Evolutionary conservation across 2,113 vertebrate genomes (phyloP).

Genomic region (Perognathus longimembris): DNA sequence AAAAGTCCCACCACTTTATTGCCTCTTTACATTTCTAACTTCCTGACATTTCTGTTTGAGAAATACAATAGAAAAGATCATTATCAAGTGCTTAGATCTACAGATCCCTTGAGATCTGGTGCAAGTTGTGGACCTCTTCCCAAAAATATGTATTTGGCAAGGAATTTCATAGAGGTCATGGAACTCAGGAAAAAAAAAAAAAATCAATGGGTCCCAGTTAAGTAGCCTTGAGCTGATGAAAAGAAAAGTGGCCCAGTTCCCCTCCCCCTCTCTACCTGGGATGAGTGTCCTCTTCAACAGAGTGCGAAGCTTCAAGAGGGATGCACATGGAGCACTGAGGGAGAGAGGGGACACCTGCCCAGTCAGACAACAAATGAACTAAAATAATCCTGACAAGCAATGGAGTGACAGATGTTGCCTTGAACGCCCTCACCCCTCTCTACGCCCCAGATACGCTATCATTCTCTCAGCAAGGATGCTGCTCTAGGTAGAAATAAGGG

Average conservation of each 20-base stretch:
- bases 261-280: conserved; percentile 79
- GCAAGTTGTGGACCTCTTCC: conserved; percentile 10
- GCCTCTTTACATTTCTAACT: conserved; percentile 31
- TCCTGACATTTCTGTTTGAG: conserved; percentile 20
- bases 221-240: conserved; percentile 59
- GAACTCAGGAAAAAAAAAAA: too few species aligned
- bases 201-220: conserved; percentile 65
- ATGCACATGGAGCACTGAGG: conserved; percentile 81
- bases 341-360: conserved; percentile 82
- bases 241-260: conserved; percentile 75
- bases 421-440: conserved; percentile 54
- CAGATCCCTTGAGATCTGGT: conserved; percentile 48
- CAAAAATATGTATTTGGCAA: conserved; percentile 52
- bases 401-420: conserved; percentile 75
- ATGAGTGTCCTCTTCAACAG: conserved; percentile 81
- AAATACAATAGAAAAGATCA: conserved; percentile 46
- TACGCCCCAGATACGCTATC: conserved; percentile 44
- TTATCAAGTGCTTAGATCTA: conserved; percentile 40
- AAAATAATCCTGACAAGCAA: conserved; percentile 79
- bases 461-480: conserved; percentile 33
- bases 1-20: background rate
- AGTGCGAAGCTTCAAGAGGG: conserved; percentile 82
- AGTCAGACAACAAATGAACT: conserved; percentile 81
- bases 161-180: conserved; percentile 49
- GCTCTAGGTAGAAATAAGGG: conserved; percentile 45